Base-by-base conservation (phyloP, 2,888 invertebrate genomes). In the Orthosia cruda region DNA sequence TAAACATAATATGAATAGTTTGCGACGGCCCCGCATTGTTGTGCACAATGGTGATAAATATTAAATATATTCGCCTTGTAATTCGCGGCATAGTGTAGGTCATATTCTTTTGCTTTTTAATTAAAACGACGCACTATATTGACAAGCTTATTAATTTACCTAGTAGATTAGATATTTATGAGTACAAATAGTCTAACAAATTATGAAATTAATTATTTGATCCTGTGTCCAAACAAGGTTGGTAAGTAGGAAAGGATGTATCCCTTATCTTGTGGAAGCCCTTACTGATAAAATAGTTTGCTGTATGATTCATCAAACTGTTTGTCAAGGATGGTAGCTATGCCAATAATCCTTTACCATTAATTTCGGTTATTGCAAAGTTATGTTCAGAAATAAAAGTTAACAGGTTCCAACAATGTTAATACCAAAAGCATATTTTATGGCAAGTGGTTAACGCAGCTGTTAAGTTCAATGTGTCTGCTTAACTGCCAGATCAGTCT, bases 1-100 rank as follows among this genome's bases (percentile, higher is more conserved):
- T 86, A 82, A 87, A 81, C 81, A 87, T 85, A 82, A 87, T 86
- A 86, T 85, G 87, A 84, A 84, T 83, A 81, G 81, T 87, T 85
- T 66, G 65, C 57, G 52, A 68, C 61, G 65, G 49, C 49, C 40
- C 45, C 61, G 76, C 81, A 81, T 81, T 81, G 71, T 81, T 57
- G 18, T 49, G 65, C 50, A 72, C 69, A 81, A 81, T 66, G 71
- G 62, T 71, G 65, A 71, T 72, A 81, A 68, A 81, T 81, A 69
- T 69, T 80, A 32, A 23, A 80, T 71, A 58, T 58, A 50, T 63
- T 75, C 63, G 52, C 16, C 55, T 26, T 63, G 47, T 77, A 79
- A 13, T 66, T 78, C 67, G 52, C 57, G 57, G 66, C 49, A 49
- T 26, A 72, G 61, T 50, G 47, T 49, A 49, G 65, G 50, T 66